Conservation (phyloP, 2,797 vertebrate species). For the Hypotaenidia philippensis region DNA sequence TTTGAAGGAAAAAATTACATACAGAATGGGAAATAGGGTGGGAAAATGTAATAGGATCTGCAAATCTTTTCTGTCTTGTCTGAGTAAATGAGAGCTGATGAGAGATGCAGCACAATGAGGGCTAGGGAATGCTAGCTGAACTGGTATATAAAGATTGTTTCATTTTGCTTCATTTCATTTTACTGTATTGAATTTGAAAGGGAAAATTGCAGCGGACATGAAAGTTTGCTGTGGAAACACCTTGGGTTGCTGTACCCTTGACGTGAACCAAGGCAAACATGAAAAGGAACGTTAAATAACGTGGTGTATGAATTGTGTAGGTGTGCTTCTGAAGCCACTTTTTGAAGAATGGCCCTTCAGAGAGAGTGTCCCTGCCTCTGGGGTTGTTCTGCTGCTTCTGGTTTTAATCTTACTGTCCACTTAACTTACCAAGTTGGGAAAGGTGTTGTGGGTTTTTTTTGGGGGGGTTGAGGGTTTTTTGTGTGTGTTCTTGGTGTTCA, state of each 20-base stretch:
- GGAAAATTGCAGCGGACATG: constrained; percentile 47
- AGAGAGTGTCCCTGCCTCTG: background rate
- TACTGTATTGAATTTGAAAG: constrained; percentile 66
- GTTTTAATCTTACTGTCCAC: background rate
- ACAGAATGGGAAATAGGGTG: constrained; percentile 64
- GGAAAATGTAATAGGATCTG: constrained; percentile 75
- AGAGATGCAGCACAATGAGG: constrained; percentile 66
- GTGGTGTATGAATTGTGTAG: constrained; percentile 20
- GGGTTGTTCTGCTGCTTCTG: background rate
- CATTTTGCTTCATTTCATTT: constrained; percentile 73
- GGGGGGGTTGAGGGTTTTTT: background rate
- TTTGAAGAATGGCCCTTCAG: constrained; percentile 34
- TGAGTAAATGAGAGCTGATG: constrained; percentile 79
- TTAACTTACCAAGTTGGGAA: background rate
- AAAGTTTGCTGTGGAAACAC: constrained; percentile 57
- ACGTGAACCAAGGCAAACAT: constrained; percentile 31
- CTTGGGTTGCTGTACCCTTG: constrained; percentile 37
- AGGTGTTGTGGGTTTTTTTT: background rate
- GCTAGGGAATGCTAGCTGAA: constrained; percentile 66
- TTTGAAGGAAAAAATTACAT: constrained; percentile 61
- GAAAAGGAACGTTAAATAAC: constrained; percentile 50
- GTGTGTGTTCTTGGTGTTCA: background rate
- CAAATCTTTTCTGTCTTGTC: constrained; percentile 71
- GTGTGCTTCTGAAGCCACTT: constrained; percentile 37
- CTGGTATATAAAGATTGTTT: constrained; percentile 62